Percentiles rank a stretch among this genome's conserved stretches.
These are phyloP conservation scores for Lophotriccus pileatus DNA, from an alignment of 2,797 vertebrate species.

Conservation along the genomic window DNA sequence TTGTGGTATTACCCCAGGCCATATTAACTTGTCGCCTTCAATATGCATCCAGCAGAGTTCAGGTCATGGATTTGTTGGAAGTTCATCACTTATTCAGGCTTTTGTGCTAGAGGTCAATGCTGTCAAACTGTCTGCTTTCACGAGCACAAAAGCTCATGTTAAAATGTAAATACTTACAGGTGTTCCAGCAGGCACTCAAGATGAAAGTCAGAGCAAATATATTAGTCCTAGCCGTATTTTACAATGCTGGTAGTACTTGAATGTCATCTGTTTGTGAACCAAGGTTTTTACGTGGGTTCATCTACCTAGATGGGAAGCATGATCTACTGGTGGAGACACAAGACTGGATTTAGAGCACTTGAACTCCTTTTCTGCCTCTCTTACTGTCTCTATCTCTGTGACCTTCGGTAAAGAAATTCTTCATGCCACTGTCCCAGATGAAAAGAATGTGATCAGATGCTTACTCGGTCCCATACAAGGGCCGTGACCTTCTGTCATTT, in stretches of 20 bases:
- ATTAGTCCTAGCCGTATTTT: conserved; percentile 22
- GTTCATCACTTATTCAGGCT: conserved; percentile 66
- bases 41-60: conserved; percentile 60
- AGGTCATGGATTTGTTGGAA: conserved; percentile 62
- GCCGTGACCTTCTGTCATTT: not conserved
- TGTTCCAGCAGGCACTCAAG: conserved; percentile 62
- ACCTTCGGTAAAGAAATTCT: conserved; percentile 20
- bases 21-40: conserved; percentile 58
- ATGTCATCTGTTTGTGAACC: conserved; percentile 33
- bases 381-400: not conserved
- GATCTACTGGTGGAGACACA: conserved; percentile 11
- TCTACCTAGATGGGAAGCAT: conserved; percentile 21
- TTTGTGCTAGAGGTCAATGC: conserved; percentile 59
- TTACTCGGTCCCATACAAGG: not conserved
- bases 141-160: conserved; percentile 58
- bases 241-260: conserved; percentile 20
- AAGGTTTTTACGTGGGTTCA: conserved; percentile 23
- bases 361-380: not conserved
- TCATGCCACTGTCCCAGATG: not conserved
- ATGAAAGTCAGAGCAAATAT: conserved; percentile 63
- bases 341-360: not conserved
- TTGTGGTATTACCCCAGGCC: not conserved
- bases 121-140: conserved; percentile 64
- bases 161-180: conserved; percentile 69
- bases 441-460: not conserved